Evolutionary conservation across 2,797 vertebrate species (phyloP).

Genomic region (Scleropages formosus): DNA sequence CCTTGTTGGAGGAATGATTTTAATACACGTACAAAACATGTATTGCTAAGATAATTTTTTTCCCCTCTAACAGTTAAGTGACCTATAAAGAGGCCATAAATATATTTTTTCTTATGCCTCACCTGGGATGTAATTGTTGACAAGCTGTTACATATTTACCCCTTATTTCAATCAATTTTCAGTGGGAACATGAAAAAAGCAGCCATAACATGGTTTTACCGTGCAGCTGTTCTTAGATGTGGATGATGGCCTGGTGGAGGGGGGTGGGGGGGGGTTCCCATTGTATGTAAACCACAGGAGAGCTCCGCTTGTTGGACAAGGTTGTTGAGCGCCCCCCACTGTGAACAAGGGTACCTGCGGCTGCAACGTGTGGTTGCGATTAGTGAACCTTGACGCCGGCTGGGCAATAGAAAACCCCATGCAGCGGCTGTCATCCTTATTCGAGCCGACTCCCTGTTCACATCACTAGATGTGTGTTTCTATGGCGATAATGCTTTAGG

Average conservation of each 20-base stretch:
- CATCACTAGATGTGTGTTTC: neutral
- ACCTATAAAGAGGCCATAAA: neutral
- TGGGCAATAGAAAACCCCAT: neutral
- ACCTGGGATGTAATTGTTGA: conserved; percentile 17
- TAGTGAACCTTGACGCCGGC: neutral
- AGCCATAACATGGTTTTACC: neutral
- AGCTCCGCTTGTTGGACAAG: neutral
- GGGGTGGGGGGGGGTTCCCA: neutral
- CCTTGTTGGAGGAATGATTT: neutral
- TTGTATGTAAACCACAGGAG: neutral
- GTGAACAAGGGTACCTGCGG: neutral
- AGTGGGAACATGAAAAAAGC: conserved; percentile 1
- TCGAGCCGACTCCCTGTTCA: neutral
- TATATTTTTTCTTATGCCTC: neutral
- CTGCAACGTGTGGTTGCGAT: neutral
- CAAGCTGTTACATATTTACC: conserved; percentile 9
- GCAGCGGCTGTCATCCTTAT: neutral
- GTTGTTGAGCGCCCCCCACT: no score
- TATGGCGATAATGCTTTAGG: conserved; percentile 21
- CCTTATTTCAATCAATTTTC: conserved; percentile 1
- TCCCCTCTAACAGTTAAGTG: neutral
- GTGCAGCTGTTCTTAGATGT: neutral
- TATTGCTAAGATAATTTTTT: neutral
- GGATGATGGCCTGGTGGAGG: neutral
- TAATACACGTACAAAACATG: neutral